phyloP scores from a whole-genome alignment of 1,140 invertebrate species.

The Drosophila baimaii region DNA sequence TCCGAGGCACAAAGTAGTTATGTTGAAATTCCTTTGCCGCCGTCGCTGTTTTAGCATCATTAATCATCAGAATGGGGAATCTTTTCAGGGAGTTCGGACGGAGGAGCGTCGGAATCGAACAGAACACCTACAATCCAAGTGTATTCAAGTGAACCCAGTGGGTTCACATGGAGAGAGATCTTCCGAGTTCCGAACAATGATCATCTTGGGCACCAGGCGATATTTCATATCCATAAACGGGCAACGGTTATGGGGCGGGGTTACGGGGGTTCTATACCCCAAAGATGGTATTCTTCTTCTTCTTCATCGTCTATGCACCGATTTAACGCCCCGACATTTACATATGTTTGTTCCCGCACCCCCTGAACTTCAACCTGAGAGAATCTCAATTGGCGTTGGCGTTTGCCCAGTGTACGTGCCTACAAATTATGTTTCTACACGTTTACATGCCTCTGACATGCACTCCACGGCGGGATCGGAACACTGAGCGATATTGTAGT shows the following conservation, averaged over 20 bases:
- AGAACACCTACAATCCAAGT: conserved; percentile 57
- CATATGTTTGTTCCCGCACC: conserved; percentile 62
- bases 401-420: conserved; percentile 74
- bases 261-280: conserved; percentile 4
- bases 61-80: conserved; percentile 83
- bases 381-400: conserved; percentile 72
- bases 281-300: conserved; percentile 8
- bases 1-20: conserved; percentile 82
- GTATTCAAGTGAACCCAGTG: conserved; percentile 5
- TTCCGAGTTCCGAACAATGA: conserved; percentile 71
- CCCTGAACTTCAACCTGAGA: conserved; percentile 48
- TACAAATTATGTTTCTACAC: conserved; percentile 82
- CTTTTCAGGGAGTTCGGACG: conserved; percentile 56
- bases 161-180: conserved; percentile 46
- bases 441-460: conserved; percentile 82
- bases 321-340: conserved; percentile 83
- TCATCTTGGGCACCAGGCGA: conserved; percentile 64
- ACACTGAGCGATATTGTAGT: conserved; percentile 8
- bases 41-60: conserved; percentile 65
- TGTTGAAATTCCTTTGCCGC: conserved; percentile 79
- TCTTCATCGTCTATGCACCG: conserved; percentile 68
- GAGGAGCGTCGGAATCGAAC: not conserved
- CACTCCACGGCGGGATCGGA: conserved; percentile 59
- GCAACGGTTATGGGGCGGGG: conserved; percentile 22
- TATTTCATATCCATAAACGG: conserved; percentile 80